Evolutionary conservation across 2,797 vertebrate species (phyloP), one percentile per base, ranked within the genome.

Genomic region (Hephaestus fuliginosus): DNA sequence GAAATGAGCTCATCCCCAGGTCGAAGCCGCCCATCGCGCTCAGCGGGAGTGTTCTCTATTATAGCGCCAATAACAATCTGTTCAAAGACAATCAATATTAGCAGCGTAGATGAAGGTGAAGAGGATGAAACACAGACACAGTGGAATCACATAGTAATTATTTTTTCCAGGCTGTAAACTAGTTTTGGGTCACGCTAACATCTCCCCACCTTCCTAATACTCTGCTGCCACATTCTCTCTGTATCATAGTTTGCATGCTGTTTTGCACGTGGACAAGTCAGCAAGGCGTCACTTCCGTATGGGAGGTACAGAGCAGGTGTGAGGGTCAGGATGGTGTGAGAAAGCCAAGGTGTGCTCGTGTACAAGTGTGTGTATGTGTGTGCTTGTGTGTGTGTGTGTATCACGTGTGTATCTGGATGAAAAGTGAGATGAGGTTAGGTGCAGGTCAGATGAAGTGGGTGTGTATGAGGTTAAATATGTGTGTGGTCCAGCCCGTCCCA

Each of bases 21-120:
- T 76, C 97, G 97, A 58, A 99, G 96, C 53, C 98, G 96, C 12
- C 98, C 98, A 2, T 99, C 98, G 51, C 98, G 96, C 93, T 99
- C 98, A 0, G 98, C 98, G 0, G 98, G 98, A 86, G 98, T 99
- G 97, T 99, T 98, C 90, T 98, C 97, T 87, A 99, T 99, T 86
- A 99, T 97, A 14, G 98, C 98, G 74, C 98, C 98, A 1, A 99
- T 99, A 86, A 99, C 96, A 91, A 99, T 99, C 98, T 99, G 95
- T 92, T 92, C 70, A 86, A 88, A 90, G 85, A 94, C 82, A 91
- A 90, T 85, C 64, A 62, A 91, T 91, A 91, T 94, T 93, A 93
- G 90, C 80, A 92, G 82, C 79, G 73, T 83, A 88, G 84, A 86
- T 64, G 83, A 78, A 80, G 87, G 85, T 78, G 83, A 83, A 49